Conservation (phyloP, 2,113 vertebrate species). For the Phainopepla nitens region DNA sequence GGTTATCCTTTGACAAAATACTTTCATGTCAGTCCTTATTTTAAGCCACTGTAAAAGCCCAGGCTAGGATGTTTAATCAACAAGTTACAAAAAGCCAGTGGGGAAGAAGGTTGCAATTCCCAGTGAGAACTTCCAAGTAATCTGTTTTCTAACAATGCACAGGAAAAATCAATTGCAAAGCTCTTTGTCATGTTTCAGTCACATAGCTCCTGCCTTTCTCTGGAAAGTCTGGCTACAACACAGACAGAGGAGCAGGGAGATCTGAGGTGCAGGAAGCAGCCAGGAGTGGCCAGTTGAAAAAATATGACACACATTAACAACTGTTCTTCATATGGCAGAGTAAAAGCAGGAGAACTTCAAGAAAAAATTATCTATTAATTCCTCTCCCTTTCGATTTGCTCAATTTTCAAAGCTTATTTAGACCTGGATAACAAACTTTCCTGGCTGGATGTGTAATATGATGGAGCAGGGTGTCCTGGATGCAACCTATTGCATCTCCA, state of each 20-base stretch:
- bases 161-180: neutral
- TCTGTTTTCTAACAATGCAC: neutral
- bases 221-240: neutral
- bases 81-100: neutral
- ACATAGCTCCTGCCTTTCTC: neutral
- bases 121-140: neutral
- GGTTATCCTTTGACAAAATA: neutral
- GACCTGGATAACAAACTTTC: neutral
- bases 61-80: neutral
- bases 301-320: neutral
- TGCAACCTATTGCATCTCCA: rapidly evolving
- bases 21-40: neutral
- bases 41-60: neutral
- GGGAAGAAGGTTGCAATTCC: neutral
- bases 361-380: neutral
- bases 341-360: neutral
- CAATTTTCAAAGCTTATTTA: neutral
- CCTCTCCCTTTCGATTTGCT: neutral
- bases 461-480: rapidly evolving
- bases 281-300: neutral
- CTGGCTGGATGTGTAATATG: neutral
- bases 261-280: neutral
- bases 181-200: neutral
- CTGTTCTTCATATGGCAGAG: neutral
- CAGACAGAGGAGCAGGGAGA: neutral